A percentile compares a stretch with the other conserved stretches of the same genome.
These are phyloP conservation scores for Chaunax sp. DNA, from an alignment of 2,797 vertebrate species.

Conservation along the genomic window DNA sequence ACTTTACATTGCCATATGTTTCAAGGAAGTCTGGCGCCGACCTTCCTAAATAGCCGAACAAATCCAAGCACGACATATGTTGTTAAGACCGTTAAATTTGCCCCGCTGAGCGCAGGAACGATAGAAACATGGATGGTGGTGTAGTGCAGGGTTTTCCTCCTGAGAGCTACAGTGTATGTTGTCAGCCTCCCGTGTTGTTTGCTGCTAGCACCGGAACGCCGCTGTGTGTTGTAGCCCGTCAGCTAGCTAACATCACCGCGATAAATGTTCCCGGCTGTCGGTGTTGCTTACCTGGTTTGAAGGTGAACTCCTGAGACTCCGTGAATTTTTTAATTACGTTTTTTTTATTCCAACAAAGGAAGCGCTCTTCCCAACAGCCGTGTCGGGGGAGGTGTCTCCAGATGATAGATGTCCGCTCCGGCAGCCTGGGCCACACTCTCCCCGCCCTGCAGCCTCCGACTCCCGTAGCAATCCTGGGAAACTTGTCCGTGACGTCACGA, in stretches of 20 bases:
- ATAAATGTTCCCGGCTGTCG: not conserved
- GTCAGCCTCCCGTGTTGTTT: constrained; percentile 20
- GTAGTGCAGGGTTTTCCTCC: too few relatives aligned
- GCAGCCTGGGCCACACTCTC: constrained; percentile 55
- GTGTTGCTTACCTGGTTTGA: constrained; percentile 51
- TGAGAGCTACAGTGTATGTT: too few relatives aligned
- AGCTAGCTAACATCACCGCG: constrained; percentile 54
- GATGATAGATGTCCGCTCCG: constrained; percentile 46
- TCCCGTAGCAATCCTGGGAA: constrained; percentile 78
- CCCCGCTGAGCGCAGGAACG: fast-evolving
- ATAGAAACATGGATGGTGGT: fast-evolving
- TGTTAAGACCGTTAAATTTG: not conserved
- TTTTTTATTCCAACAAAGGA: not conserved
- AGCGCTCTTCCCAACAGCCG: constrained; percentile 19
- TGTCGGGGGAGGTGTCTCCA: constrained; percentile 26
- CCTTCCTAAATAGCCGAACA: constrained; percentile 21
- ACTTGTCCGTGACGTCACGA: constrained; percentile 78
- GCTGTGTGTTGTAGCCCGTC: constrained; percentile 16
- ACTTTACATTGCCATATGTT: fast-evolving
- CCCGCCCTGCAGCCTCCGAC: constrained; percentile 71
- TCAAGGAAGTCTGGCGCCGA: constrained; percentile 23
- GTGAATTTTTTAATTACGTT: not conserved
- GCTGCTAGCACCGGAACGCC: constrained; percentile 28
- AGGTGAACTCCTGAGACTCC: constrained; percentile 30
- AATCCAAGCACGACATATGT: not conserved